Evolutionary conservation across 2,888 invertebrate genomes (phyloP).

Genomic region (Oxytorus armatus): DNA sequence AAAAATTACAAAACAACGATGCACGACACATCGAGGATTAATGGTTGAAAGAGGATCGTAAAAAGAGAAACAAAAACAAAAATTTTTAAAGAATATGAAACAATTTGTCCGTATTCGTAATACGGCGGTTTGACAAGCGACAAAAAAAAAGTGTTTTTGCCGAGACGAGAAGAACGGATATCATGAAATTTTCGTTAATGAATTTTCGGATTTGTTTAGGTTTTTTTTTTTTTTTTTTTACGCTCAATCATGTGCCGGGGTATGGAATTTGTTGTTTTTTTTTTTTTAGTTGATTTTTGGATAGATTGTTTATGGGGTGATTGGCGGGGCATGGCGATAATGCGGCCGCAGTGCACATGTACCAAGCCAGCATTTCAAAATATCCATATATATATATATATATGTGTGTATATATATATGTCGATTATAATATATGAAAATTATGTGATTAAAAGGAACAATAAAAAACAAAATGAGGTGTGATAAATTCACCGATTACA

Average conservation of each 20-base stretch:
- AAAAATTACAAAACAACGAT: slow-evolving; percentile 57
- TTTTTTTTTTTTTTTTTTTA: slow-evolving; percentile 69
- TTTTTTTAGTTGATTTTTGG: slow-evolving; percentile 63
- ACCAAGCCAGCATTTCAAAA: slow-evolving; percentile 80
- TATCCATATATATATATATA: slow-evolving; percentile 70
- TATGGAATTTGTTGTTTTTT: slow-evolving; percentile 68
- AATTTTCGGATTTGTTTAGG: slow-evolving; percentile 48
- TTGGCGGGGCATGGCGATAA: slow-evolving; percentile 78
- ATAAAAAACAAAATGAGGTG: slow-evolving; percentile 27
- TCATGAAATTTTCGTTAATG: slow-evolving; percentile 18
- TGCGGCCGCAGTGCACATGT: slow-evolving; percentile 80
- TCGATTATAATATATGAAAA: slow-evolving; percentile 49
- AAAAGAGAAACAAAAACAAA: no score
- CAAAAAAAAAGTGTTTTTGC: slow-evolving; percentile 19
- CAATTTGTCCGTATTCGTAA: slow-evolving; percentile 48
- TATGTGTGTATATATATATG: slow-evolving; percentile 63
- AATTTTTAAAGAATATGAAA: no score
- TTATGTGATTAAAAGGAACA: slow-evolving; percentile 34
- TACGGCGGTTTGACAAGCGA: slow-evolving; percentile 39
- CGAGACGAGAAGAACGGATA: slow-evolving; percentile 23
- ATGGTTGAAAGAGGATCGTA: no score
- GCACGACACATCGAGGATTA: slow-evolving; percentile 53
- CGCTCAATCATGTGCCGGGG: slow-evolving; percentile 78
- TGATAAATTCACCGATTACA: slow-evolving; percentile 57
- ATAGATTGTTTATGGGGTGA: slow-evolving; percentile 70